These are phyloP conservation scores for Arrhopalites spinosus DNA, from an alignment of 2,888 invertebrate species.

Conservation along the genomic window DNA sequence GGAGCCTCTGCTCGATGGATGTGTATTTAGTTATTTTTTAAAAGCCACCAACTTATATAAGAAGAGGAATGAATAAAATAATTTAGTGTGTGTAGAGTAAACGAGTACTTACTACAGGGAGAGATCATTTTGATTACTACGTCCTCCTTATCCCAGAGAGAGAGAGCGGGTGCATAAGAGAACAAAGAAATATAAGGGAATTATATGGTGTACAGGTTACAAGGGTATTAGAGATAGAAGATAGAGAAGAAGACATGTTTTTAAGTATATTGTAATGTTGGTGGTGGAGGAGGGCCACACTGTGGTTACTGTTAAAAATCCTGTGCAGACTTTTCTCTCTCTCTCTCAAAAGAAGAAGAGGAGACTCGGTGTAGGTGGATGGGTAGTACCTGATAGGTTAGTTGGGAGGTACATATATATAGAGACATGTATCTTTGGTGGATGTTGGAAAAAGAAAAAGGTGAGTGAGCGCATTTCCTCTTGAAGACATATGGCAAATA, in stretches of 20 bases:
- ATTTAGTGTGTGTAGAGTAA: neutral
- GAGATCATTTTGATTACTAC: slow-evolving; percentile 33
- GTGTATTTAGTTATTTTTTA: too few species aligned
- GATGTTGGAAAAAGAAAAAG: slow-evolving; percentile 19
- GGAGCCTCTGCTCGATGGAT: neutral
- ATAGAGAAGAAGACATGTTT: neutral
- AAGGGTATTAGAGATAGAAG: neutral
- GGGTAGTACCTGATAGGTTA: neutral
- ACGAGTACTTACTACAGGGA: neutral
- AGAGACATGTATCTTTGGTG: too few species aligned
- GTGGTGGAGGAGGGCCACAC: neutral
- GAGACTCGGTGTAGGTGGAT: neutral
- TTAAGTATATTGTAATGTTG: too few species aligned
- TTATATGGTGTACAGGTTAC: neutral
- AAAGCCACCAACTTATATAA: too few species aligned
- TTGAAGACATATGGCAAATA: slow-evolving; percentile 46
- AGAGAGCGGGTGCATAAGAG: slow-evolving; percentile 20
- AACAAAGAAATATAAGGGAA: slow-evolving; percentile 3
- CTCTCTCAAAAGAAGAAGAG: neutral
- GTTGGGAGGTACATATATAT: too few species aligned
- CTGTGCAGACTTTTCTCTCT: slow-evolving; percentile 4
- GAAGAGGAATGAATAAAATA: neutral
- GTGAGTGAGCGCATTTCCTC: slow-evolving; percentile 42
- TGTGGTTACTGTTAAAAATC: neutral
- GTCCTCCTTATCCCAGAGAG: slow-evolving; percentile 15